Base-by-base conservation (phyloP, 2,797 vertebrate genomes). In the Phalanger gymnotis region DNA sequence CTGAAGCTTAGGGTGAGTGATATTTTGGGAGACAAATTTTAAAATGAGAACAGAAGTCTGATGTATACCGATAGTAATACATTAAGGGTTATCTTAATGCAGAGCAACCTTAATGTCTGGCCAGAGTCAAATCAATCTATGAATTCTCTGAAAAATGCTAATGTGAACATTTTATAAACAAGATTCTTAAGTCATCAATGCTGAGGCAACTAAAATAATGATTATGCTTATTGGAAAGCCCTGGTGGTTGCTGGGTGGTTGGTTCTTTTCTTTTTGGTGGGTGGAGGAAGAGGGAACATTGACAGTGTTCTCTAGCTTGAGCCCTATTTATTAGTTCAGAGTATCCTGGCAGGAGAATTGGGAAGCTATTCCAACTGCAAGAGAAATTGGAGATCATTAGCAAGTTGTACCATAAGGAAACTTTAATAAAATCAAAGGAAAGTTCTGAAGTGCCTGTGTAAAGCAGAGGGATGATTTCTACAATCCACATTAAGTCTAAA, bases 1-100 rank as follows among this genome's bases (percentile, higher is more conserved):
- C 90, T 91, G 96, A 96, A 95, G 96, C 73, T 34, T 19, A 96
- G 96, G 55, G 52, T 94, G 94, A 97, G 14, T 94, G 56, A 94
- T 95, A 97, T 98, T 98, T 96, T 95, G 94, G 94, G 97, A 97
- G 97, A 57, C 96, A 96, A 98, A 97, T 97, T 98, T 96, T 95
- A 96, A 96, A 98, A 95, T 96, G 94, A 96, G 28, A 98, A 96
- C 93, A 91, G 94, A 97, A 97, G 96, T 98, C 98, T 96, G 96
- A 96, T 54, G 92, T 92, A 92, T 94, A 92, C 53, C 93, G 90
- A 97, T 97, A 97, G 96, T 98, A 92, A 66, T 91, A 93, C 94
- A 95, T 97, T 98, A 97, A 97, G 92, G 98, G 97, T 97, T 98
- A 96, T 98, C 98, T 98, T 95, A 97, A 98, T 98, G 94, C 96